A percentile compares a stretch with the other conserved stretches of the same genome.
Conservation (phyloP, 2,113 vertebrate species). For the Rana temporaria region DNA sequence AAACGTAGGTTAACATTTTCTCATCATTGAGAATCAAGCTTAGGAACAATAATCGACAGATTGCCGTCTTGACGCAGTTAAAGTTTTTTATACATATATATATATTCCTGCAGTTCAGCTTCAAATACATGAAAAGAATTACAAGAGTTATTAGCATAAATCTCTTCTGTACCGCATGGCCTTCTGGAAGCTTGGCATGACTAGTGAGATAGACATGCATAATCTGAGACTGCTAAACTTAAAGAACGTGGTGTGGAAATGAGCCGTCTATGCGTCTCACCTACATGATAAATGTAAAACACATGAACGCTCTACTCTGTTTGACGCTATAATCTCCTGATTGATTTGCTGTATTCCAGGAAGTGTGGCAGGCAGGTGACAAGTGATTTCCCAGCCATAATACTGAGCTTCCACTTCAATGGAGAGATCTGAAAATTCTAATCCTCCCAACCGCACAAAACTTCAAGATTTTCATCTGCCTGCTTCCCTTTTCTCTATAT, state of each 20-base stretch:
- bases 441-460: slow-evolving; percentile 14
- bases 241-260: background rate
- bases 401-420: background rate
- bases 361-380: slow-evolving; percentile 19
- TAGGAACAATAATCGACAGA: too few relatives aligned
- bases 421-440: slow-evolving; percentile 2
- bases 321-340: slow-evolving; percentile 45
- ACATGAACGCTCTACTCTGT: slow-evolving; percentile 31
- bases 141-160: too few relatives aligned
- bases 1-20: too few relatives aligned
- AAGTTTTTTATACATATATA: too few relatives aligned
- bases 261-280: slow-evolving; percentile 22
- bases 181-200: background rate
- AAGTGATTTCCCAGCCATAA: slow-evolving; percentile 26
- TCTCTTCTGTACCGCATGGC: too few relatives aligned
- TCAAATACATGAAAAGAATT: too few relatives aligned
- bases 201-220: slow-evolving; percentile 15
- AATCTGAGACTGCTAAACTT: slow-evolving; percentile 20
- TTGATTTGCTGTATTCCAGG: slow-evolving; percentile 43
- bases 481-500: slow-evolving; percentile 9
- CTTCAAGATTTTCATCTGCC: background rate
- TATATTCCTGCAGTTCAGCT: too few relatives aligned
- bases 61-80: too few relatives aligned
- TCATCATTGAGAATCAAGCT: too few relatives aligned
- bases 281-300: slow-evolving; percentile 47